phyloP scores from a whole-genome alignment of 2,888 invertebrate genomes.

The Teleogryllus oceanicus region DNA sequence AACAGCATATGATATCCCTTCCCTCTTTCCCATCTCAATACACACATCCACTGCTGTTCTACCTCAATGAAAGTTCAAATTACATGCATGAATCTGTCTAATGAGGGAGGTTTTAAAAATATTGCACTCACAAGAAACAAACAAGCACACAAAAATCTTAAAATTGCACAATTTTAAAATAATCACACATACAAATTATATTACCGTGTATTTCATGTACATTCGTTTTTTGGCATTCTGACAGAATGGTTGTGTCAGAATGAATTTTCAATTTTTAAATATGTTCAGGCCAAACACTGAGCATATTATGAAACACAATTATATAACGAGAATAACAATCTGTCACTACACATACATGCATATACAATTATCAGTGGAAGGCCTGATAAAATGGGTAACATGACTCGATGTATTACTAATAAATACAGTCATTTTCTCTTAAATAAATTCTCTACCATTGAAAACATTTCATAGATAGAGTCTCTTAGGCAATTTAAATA shows the following conservation, averaged over 20 bases:
- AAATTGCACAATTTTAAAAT: conserved; percentile 10
- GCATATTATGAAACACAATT: background rate
- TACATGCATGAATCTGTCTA: background rate
- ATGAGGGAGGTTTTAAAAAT: background rate
- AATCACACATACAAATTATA: background rate
- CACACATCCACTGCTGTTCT: conserved; percentile 1
- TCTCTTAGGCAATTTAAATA: conserved; percentile 18
- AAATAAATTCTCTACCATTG: background rate
- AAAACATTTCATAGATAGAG: background rate
- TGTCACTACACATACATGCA: background rate
- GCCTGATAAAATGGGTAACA: conserved; percentile 18
- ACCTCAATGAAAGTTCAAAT: background rate
- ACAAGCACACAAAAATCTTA: background rate
- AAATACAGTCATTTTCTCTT: conserved; percentile 9
- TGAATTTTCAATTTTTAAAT: background rate
- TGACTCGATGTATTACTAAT: conserved; percentile 7
- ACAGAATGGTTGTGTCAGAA: background rate
- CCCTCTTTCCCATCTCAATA: background rate
- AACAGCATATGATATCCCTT: conserved; percentile 7
- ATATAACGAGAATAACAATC: background rate
- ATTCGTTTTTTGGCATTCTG: conserved; percentile 1
- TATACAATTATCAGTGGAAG: conserved; percentile 18
- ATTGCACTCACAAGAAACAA: conserved; percentile 18
- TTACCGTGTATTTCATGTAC: background rate
- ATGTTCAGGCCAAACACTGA: background rate